A percentile compares a stretch with the other conserved stretches of the same genome.
These are phyloP conservation scores for Cantharis rufa DNA, from an alignment of 2,888 invertebrate species.

Conservation along the genomic window DNA sequence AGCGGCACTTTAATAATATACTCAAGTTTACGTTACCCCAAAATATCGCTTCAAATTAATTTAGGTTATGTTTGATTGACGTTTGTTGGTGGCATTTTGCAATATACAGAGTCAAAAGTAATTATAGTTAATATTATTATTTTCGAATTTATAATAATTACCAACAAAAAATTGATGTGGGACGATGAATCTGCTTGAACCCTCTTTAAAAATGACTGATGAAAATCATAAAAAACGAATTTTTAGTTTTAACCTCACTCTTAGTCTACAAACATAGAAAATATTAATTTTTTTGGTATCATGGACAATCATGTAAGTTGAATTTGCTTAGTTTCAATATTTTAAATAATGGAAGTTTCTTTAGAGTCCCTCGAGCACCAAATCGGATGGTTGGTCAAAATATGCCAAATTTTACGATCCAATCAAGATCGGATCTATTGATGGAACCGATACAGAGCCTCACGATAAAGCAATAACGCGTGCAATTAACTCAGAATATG, in stretches of 20 bases:
- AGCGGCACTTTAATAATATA: not conserved
- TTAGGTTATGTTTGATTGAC: not conserved
- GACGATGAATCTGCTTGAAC: too few relatives aligned
- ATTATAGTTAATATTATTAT: too few relatives aligned
- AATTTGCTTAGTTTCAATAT: not conserved
- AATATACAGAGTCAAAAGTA: not conserved
- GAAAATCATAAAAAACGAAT: too few relatives aligned
- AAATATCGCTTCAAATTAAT: not conserved
- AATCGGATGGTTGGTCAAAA: conserved; percentile 57
- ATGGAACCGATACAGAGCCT: conserved; percentile 81
- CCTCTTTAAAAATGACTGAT: too few relatives aligned
- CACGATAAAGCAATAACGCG: conserved; percentile 79
- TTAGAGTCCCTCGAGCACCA: not conserved
- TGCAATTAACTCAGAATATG: conserved; percentile 70
- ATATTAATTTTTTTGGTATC: not conserved
- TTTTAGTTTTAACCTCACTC: too few relatives aligned
- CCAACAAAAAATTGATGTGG: too few relatives aligned
- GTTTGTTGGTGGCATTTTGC: not conserved
- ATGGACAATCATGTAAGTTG: conserved; percentile 7
- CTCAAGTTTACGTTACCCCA: not conserved
- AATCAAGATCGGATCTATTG: conserved; percentile 82
- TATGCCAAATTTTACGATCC: conserved; percentile 73
- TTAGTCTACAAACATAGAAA: too few relatives aligned
- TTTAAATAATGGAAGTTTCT: not conserved
- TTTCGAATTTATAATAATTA: too few relatives aligned